A percentile compares a stretch with the other conserved stretches of the same genome.
Conservation (phyloP, 2,888 invertebrate species). For the Amiota communis region DNA sequence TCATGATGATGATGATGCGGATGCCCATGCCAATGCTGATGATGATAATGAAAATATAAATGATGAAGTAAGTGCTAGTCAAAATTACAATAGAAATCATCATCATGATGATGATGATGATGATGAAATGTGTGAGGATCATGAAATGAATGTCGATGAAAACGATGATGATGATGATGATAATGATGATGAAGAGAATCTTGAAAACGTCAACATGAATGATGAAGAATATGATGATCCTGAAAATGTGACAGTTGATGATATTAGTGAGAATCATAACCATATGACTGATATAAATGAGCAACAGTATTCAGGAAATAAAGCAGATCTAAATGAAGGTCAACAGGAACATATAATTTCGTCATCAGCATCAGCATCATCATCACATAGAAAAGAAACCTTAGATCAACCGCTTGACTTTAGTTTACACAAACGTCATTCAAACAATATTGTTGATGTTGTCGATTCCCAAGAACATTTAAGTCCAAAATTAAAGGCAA, state of each 20-base stretch:
- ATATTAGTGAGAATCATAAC: too few relatives aligned
- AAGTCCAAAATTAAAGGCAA: not conserved
- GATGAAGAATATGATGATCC: too few relatives aligned
- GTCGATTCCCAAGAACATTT: not conserved
- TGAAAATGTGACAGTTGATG: too few relatives aligned
- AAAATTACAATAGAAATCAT: constrained; percentile 63
- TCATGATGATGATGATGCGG: constrained; percentile 42
- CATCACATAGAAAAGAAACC: constrained; percentile 36
- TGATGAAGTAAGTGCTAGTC: constrained; percentile 65
- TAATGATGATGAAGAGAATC: constrained; percentile 33
- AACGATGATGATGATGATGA: constrained; percentile 45
- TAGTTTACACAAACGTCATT: constrained; percentile 65
- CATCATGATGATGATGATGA: constrained; percentile 56
- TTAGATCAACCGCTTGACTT: constrained; percentile 71
- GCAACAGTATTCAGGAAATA: too few relatives aligned
- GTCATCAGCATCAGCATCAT: too few relatives aligned
- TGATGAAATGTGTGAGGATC: constrained; percentile 42
- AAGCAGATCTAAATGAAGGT: constrained; percentile 50
- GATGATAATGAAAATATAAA: constrained; percentile 53
- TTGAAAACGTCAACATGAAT: too few relatives aligned
- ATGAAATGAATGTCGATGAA: constrained; percentile 49
- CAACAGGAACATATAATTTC: not conserved
- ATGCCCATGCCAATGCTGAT: constrained; percentile 47
- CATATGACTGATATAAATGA: too few relatives aligned
- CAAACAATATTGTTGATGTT: not conserved